These are phyloP conservation scores for Dichetophora obliterata DNA, from an alignment of 2,888 invertebrate genomes.

Conservation along the genomic window DNA sequence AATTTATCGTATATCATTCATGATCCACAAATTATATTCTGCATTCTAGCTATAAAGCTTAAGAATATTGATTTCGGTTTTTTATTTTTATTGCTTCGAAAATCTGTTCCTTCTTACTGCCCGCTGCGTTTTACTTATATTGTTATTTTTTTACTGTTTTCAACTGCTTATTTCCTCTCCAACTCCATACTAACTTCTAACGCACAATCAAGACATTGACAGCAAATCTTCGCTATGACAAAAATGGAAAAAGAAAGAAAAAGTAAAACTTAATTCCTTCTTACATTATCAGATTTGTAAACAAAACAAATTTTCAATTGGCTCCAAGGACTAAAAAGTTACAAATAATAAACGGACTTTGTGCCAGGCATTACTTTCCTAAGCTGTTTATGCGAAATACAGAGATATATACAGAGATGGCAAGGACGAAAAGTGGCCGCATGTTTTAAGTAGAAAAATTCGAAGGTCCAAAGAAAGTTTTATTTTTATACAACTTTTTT, in stretches of 20 bases:
- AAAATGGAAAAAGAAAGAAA: not conserved
- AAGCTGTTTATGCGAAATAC: constrained; percentile 13
- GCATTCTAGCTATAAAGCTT: too few species aligned
- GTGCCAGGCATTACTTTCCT: constrained; percentile 13
- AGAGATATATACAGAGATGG: not conserved
- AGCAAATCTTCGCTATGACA: not conserved
- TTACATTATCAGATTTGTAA: constrained; percentile 36
- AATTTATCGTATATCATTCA: too few species aligned
- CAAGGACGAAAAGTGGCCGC: not conserved
- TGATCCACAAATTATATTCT: too few species aligned
- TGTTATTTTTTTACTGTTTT: not conserved
- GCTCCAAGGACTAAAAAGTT: constrained; percentile 24
- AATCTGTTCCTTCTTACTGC: too few species aligned
- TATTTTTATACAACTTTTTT: not conserved
- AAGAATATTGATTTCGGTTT: too few species aligned
- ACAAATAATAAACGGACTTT: constrained; percentile 26
- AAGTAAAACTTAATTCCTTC: constrained; percentile 27
- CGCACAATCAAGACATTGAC: not conserved
- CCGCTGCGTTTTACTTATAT: too few species aligned
- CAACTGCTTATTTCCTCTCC: not conserved
- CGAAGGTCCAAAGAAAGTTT: not conserved
- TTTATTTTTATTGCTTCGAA: too few species aligned
- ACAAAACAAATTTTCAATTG: constrained; percentile 33
- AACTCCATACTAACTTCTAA: not conserved
- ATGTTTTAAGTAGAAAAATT: not conserved